Evolutionary conservation across 2,113 vertebrate genomes (phyloP).

Genomic region (Mellivora capensis): DNA sequence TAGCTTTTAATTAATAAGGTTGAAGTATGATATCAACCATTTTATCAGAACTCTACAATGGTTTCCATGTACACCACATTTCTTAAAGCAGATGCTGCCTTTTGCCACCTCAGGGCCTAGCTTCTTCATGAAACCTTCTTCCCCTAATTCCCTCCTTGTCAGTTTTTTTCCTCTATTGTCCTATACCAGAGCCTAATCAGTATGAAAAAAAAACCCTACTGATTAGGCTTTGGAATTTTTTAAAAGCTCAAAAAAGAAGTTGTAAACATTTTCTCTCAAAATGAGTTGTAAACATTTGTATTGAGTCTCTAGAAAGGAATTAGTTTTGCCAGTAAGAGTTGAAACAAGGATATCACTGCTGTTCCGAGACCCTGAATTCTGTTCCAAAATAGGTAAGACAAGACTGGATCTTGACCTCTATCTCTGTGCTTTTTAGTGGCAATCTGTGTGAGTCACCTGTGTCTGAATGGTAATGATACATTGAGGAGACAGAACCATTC

Average conservation of each 20-base stretch:
- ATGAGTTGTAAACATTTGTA: neutral
- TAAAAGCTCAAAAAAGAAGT: neutral
- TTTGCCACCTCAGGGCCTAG: neutral
- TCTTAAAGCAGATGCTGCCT: neutral
- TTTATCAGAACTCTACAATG: neutral
- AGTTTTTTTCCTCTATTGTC: neutral
- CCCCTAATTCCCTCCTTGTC: neutral
- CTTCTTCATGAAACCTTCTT: neutral
- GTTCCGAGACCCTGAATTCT: conserved; percentile 17
- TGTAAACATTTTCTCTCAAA: conserved; percentile 36
- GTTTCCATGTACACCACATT: neutral
- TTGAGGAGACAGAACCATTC: neutral
- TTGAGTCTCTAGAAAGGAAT: neutral
- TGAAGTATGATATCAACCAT: neutral
- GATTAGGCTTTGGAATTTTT: neutral
- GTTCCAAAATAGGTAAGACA: conserved; percentile 4
- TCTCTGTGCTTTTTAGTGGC: neutral
- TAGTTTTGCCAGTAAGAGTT: neutral
- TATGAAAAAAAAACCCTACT: neutral
- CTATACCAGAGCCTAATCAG: neutral
- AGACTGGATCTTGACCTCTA: neutral
- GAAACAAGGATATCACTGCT: neutral
- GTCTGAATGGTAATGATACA: neutral
- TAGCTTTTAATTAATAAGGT: neutral
- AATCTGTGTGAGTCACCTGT: neutral